phyloP scores from a whole-genome alignment of 1,140 invertebrate species.

The Drosophila lacertosa region DNA sequence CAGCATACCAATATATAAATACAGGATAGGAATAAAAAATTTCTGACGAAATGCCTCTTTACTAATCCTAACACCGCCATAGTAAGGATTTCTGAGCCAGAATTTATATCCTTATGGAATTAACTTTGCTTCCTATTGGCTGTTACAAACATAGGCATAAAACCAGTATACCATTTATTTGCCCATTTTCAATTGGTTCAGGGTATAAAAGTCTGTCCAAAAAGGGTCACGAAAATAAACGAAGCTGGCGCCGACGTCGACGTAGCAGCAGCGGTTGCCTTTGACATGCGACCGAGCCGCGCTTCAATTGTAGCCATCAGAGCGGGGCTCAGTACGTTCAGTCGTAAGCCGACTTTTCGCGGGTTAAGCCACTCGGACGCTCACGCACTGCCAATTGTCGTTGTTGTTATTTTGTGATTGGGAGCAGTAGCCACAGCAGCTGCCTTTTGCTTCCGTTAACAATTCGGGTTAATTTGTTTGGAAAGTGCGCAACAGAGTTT shows the following conservation, averaged over 20 bases:
- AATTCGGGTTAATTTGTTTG: conserved; percentile 78
- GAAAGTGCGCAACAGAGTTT: conserved; percentile 59
- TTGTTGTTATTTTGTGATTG: conserved; percentile 14
- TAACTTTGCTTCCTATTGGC: neutral
- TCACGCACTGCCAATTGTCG: conserved; percentile 39
- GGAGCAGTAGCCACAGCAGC: conserved; percentile 10
- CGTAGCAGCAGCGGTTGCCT: conserved; percentile 28
- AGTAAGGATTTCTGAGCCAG: too few species aligned
- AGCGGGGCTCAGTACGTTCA: conserved; percentile 35
- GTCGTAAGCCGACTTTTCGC: conserved; percentile 72
- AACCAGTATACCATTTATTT: too few species aligned
- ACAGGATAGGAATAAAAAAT: too few species aligned
- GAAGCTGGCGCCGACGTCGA: neutral
- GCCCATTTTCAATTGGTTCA: too few species aligned
- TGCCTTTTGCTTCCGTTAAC: conserved; percentile 59
- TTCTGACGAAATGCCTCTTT: too few species aligned
- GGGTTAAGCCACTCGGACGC: conserved; percentile 57
- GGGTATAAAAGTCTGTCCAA: conserved; percentile 6
- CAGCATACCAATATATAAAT: too few species aligned
- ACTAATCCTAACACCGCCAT: too few species aligned
- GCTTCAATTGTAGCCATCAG: conserved; percentile 40
- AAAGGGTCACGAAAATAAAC: conserved; percentile 43
- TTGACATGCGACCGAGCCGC: conserved; percentile 48
- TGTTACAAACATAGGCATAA: too few species aligned
- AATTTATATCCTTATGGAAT: too few species aligned